Base-by-base conservation (phyloP, 1,140 invertebrate species). In the Drosophila lowei region DNA sequence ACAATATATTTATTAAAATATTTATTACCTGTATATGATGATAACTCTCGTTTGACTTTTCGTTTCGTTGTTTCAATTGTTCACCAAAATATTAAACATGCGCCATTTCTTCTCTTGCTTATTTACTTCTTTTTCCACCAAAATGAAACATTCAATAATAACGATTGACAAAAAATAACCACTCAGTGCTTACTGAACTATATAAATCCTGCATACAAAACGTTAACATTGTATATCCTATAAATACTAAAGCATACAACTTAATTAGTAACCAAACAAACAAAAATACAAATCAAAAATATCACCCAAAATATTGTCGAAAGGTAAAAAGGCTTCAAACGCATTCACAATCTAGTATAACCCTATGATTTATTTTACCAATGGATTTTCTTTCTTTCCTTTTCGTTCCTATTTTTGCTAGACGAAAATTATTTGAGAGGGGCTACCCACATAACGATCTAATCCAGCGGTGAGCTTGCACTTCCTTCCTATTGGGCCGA, bases 71-170 rank as follows among this genome's bases (percentile, higher is more conserved):
- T 89, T 89, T 79, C 72, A 77, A 86, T 86, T 86, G 71, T 76
- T 86, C 83, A 88, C 78, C 80, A 85, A 81, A 83, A 79, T 81
- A 89, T 89, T 89, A 89, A 89, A 89, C 86, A 86, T 89, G 86
- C 86, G 86, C 75, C 80, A 89, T 89, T 89, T 89, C 83, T 89
- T 89, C 86, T 89, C 86, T 90, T 90, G 86, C 86, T 90, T 89
- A 89, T 89, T 89, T 89, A 90, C 81, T 89, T 89, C 84, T 89
- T 90, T 85, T 85, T 83, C 77, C 81, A 81, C 80, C n/a, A 65
- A 43, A 63, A 70, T 74, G 49, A 85, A 67, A 70, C 64, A 84
- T 79, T 77, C 61, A 77, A 59, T 59, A 76, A 81, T 68, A 77
- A 67, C 47, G 59, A 74, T 42, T 56, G 61, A 71, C 49, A 53